Evolutionary conservation across 2,888 invertebrate genomes (phyloP).

Genomic region (Lutraria lutraria): DNA sequence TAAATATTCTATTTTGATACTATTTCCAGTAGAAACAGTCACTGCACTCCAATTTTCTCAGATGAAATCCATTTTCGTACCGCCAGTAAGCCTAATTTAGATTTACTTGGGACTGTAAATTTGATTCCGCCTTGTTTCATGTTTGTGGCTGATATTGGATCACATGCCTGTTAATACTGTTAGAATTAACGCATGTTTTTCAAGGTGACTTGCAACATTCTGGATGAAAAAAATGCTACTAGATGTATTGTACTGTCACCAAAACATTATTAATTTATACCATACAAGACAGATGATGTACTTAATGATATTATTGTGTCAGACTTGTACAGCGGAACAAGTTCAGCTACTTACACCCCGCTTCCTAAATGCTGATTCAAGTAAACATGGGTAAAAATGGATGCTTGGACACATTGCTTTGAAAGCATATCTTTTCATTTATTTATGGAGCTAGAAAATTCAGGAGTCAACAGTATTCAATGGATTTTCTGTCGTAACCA

Average conservation of each 20-base stretch:
- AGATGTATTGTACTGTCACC: background rate
- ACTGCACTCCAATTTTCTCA: background rate
- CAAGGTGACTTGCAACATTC: constrained; percentile 11
- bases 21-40: background rate
- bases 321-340: background rate
- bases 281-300: background rate
- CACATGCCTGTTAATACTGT: background rate
- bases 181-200: background rate
- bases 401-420: background rate
- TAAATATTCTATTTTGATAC: background rate
- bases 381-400: background rate
- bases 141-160: background rate
- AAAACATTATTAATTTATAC: constrained; percentile 18
- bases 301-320: constrained; percentile 10
- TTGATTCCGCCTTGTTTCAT: background rate
- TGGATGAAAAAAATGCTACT: background rate
- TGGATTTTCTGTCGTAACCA: constrained; percentile 12
- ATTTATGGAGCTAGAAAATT: constrained; percentile 26
- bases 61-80: background rate
- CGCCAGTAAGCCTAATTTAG: background rate
- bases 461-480: background rate
- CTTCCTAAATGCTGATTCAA: background rate
- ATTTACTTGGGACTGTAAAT: background rate
- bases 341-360: background rate
- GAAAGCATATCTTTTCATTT: constrained; percentile 27